Evolutionary conservation across 2,888 invertebrate species (phyloP).

Genomic region (Synanthedon tipuliformis): DNA sequence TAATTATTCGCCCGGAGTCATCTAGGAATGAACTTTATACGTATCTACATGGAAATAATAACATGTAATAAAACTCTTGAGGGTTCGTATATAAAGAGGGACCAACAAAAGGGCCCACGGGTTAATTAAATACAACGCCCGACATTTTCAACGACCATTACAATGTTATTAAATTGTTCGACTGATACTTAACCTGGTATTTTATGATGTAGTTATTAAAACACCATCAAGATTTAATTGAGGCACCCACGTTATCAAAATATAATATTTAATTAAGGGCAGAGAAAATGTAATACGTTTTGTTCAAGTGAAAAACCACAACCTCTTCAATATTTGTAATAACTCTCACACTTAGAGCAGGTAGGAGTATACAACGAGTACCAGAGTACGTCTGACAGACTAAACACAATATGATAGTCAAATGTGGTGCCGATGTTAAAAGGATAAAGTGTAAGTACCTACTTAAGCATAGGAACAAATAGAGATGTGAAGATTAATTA

Average conservation of each 20-base stretch:
- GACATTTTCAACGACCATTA: conserved; percentile 54
- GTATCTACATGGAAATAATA: conserved; percentile 31
- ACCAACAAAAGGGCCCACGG: conserved; percentile 39
- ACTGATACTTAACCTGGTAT: conserved; percentile 44
- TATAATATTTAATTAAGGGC: too few species aligned
- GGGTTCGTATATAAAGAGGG: conserved; percentile 26
- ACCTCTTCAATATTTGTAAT: too few species aligned
- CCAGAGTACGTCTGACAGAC: too few species aligned
- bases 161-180: conserved; percentile 67
- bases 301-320: too few species aligned
- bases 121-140: conserved; percentile 61
- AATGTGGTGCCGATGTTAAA: too few species aligned
- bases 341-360: too few species aligned
- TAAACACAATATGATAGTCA: too few species aligned
- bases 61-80: conserved; percentile 48
- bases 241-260: conserved; percentile 2
- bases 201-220: conserved; percentile 42
- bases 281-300: too few species aligned
- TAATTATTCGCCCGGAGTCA: background rate
- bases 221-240: conserved; percentile 46
- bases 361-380: too few species aligned
- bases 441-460: too few species aligned
- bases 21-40: background rate
- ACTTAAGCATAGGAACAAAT: too few species aligned
- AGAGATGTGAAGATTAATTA: too few species aligned